Base-by-base conservation (phyloP, 2,888 invertebrate genomes). In the Ellobium chinense region DNA sequence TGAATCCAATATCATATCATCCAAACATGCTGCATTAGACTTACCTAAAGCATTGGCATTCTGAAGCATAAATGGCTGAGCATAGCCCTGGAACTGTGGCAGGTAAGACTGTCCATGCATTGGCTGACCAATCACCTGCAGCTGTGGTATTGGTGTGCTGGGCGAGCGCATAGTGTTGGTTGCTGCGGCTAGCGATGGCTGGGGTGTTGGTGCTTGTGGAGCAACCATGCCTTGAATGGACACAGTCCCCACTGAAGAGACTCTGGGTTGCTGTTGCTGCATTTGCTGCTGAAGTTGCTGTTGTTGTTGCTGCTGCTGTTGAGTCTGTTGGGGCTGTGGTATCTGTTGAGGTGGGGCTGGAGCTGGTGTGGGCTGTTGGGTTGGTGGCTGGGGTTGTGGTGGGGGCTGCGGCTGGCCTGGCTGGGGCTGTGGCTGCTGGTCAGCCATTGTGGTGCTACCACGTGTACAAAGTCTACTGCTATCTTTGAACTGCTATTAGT, bases 1-100 rank as follows among this genome's bases (percentile, higher is more conserved):
- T n/a, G n/a, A n/a, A n/a, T n/a, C n/a, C n/a, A n/a, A n/a, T n/a
- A n/a, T n/a, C n/a, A n/a, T n/a, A n/a, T n/a, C n/a, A n/a, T n/a
- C n/a, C n/a, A n/a, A n/a, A n/a, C n/a, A n/a, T n/a, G n/a, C n/a
- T n/a, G n/a, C n/a, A n/a, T n/a, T n/a, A n/a, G n/a, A n/a, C 81
- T 82, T 79, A 89, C 90, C 90, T 86, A 90, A 87, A 84, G 90
- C 88, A 76, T 87, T 87, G n/a, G 88, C 85, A 84, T 89, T 90
- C 78, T 89, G 90, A 66, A 90, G 83, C 88, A 90, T 88, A n/a
- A 81, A 60, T 14, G 88, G 81, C 78, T 89, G 89, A 39, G 86
- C 85, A 58, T 87, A 86, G 76, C 88, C 87, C 73, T 88, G 84
- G 60, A 89, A 90, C 84, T 88, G 89, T 24, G 88, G 85, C 73